Evolutionary conservation across 2,113 vertebrate species (phyloP).

Genomic region (Merops nubicus): DNA sequence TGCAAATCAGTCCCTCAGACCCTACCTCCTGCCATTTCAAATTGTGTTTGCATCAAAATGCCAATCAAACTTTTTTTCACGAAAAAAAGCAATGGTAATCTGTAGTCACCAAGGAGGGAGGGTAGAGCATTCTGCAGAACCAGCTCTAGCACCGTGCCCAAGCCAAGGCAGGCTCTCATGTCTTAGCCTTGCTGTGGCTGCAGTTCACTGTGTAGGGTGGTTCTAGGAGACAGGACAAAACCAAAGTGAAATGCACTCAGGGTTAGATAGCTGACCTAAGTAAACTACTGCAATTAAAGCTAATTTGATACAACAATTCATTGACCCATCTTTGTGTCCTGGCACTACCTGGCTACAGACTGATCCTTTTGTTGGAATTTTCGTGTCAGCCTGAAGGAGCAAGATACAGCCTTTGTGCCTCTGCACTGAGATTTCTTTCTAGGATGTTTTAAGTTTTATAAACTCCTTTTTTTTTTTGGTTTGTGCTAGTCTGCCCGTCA

Average conservation of each 20-base stretch:
- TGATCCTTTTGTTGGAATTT: background rate
- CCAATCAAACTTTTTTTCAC: background rate
- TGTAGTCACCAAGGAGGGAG: background rate
- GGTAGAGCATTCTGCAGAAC: background rate
- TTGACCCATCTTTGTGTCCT: background rate
- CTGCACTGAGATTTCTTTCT: background rate
- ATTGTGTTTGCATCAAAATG: background rate
- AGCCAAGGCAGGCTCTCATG: accelerated
- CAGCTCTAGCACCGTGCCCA: background rate
- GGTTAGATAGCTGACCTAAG: background rate
- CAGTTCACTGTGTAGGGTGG: background rate
- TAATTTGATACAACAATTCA: background rate
- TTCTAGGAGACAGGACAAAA: background rate
- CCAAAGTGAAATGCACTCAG: background rate
- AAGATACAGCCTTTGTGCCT: background rate
- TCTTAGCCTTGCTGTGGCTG: background rate
- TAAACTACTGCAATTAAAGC: background rate
- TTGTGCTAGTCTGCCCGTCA: background rate
- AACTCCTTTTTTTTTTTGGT: background rate
- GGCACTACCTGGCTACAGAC: background rate
- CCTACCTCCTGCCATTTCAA: background rate
- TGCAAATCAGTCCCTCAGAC: background rate
- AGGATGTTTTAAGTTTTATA: background rate
- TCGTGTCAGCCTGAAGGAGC: background rate
- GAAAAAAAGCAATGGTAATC: background rate